These are phyloP conservation scores for Epinotia demarniana DNA, from an alignment of 2,888 invertebrate genomes.

Conservation along the genomic window DNA sequence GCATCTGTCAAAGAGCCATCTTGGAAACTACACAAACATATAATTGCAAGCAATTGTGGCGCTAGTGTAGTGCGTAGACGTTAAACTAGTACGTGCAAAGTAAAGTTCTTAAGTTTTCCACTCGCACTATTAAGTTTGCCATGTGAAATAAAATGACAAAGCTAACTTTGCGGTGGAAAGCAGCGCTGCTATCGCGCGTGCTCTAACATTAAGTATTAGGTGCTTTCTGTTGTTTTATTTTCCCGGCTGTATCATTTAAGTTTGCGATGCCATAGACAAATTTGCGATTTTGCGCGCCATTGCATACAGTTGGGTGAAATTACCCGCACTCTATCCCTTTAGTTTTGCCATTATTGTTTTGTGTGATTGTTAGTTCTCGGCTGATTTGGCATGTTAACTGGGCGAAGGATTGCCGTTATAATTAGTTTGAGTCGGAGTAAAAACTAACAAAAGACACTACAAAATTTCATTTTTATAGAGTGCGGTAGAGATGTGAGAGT, in stretches of 20 bases:
- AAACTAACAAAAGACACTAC: constrained; percentile 4
- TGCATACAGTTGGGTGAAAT: constrained; percentile 75
- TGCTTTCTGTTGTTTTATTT: neutral
- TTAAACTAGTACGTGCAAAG: neutral
- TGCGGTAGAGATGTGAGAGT: no score
- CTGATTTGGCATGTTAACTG: constrained; percentile 37
- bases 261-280: constrained; percentile 66
- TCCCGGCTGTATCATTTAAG: neutral
- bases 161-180: neutral
- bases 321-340: constrained; percentile 69
- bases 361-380: constrained; percentile 41
- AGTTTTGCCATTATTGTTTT: constrained; percentile 51
- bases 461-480: neutral
- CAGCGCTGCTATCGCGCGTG: neutral
- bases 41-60: neutral
- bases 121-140: constrained; percentile 4
- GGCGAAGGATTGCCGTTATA: constrained; percentile 38
- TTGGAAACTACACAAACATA: constrained; percentile 50
- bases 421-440: constrained; percentile 5
- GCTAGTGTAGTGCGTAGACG: neutral
- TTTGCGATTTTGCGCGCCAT: constrained; percentile 82
- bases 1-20: constrained; percentile 75
- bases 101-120: constrained; percentile 10
- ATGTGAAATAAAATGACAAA: constrained; percentile 11
- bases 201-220: neutral